Evolutionary conservation across 2,113 vertebrate species (phyloP).

Genomic region (Laticauda laticaudata): DNA sequence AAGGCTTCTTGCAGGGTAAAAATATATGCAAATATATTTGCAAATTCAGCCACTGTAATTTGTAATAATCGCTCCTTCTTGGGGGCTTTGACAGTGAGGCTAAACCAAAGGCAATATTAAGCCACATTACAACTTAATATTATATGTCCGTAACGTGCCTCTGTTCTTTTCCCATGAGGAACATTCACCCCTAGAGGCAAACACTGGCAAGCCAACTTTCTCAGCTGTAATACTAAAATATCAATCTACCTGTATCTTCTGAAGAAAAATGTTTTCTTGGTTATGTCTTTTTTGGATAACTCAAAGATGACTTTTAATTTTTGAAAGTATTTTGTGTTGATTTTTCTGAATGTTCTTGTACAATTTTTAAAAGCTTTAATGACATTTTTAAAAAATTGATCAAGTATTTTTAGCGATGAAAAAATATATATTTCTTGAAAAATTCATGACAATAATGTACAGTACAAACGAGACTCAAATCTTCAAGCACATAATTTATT

Average conservation of each 20-base stretch:
- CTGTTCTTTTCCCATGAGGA: background rate
- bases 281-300: background rate
- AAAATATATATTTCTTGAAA: background rate
- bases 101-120: background rate
- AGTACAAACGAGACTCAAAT: background rate
- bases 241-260: background rate
- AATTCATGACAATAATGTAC: background rate
- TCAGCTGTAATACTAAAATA: background rate
- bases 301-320: background rate
- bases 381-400: background rate
- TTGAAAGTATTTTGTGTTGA: background rate
- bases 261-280: background rate
- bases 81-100: background rate
- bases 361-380: background rate
- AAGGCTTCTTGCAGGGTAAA: background rate
- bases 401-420: background rate
- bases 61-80: background rate
- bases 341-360: background rate
- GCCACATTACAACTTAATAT: background rate
- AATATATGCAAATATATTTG: background rate
- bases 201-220: background rate
- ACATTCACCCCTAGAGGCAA: background rate
- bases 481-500: background rate
- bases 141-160: background rate
- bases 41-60: background rate